Conservation (phyloP, 2,888 invertebrate genomes). For the Andrena bicolor region DNA sequence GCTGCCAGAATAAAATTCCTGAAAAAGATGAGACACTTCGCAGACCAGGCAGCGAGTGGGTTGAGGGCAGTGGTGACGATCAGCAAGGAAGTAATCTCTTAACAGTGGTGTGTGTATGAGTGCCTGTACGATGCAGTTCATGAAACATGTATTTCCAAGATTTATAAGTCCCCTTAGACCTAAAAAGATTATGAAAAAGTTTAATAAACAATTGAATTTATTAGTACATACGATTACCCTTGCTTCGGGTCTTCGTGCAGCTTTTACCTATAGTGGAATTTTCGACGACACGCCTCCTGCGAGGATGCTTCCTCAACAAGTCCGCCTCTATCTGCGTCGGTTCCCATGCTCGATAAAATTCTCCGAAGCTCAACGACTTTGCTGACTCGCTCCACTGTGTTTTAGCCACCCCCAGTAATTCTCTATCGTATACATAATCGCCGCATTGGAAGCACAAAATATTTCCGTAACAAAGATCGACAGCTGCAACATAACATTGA, state of each 20-base stretch:
- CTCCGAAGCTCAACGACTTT: slow-evolving; percentile 82
- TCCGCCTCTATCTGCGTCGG: slow-evolving; percentile 92
- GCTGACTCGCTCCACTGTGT: slow-evolving; percentile 84
- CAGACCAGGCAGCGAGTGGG: slow-evolving; percentile 96
- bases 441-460: slow-evolving; percentile 95
- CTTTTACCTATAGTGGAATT: slow-evolving; percentile 91
- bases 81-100: slow-evolving; percentile 97
- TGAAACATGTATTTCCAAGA: slow-evolving; percentile 98
- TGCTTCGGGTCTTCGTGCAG: neutral
- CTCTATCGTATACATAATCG: slow-evolving; percentile 96
- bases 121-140: slow-evolving; percentile 98
- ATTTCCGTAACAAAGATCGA: slow-evolving; percentile 95
- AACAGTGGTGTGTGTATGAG: slow-evolving; percentile 97
- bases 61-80: slow-evolving; percentile 94
- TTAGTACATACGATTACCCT: neutral
- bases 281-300: slow-evolving; percentile 91
- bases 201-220: slow-evolving; percentile 16
- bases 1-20: slow-evolving; percentile 97
- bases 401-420: slow-evolving; percentile 85
- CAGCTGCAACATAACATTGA: slow-evolving; percentile 85
- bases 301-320: slow-evolving; percentile 91
- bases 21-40: slow-evolving; percentile 97
- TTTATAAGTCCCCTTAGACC: slow-evolving; percentile 97
- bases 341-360: slow-evolving; percentile 89
- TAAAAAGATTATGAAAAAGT: slow-evolving; percentile 69